Base-by-base conservation (phyloP, 92 coral and sea anemone genomes). In the Porites divaricata region DNA sequence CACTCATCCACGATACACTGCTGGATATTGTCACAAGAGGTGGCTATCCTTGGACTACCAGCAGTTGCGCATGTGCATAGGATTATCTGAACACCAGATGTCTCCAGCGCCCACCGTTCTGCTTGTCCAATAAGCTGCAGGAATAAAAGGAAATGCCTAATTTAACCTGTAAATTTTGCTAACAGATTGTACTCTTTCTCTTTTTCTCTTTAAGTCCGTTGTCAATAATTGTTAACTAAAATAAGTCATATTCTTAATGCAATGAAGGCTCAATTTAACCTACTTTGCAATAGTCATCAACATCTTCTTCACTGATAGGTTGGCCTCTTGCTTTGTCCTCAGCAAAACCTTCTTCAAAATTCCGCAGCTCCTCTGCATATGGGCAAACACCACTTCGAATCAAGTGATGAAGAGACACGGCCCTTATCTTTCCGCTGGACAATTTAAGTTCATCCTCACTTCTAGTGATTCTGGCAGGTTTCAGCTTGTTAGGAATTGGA, bases 1-100 rank as follows among this genome's bases (percentile, higher is more conserved):
- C 95, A 85, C 67, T 95, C 98, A 81, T 95, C 98, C 78, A 95
- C 93, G 70, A 95, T 94, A 64, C 97, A 93, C 67, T 95, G 98
- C 62, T 66, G 66, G 45, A 83, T 83, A 69, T 83, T 89, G 24
- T 81, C 24, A 17, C 91, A 88, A 28, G 25, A 26, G 9, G 10
- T 7, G 2, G 2, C 15, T 53, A 95, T 82, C 9, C 90, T 92
- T 11, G 76, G 20, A 41, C 85, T 87, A 6, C 94, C 95, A 48
- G 96, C 86, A 11, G 91, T 70, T 20, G 95, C 77, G 65, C 98
- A 95, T 1, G 98, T 95, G 71, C 95, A 88, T 19, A 95, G 77
- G 35, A 95, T 87, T 16, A 95, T 70, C 52, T 93, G 76, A 26
- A 75, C 93, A 16, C 96, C 90, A 4, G 89, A 54, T 41, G 61